Percentiles rank a stretch among this genome's conserved stretches.
phyloP scores from a whole-genome alignment of 2,797 vertebrate genomes.

The Ibycter americanus region DNA sequence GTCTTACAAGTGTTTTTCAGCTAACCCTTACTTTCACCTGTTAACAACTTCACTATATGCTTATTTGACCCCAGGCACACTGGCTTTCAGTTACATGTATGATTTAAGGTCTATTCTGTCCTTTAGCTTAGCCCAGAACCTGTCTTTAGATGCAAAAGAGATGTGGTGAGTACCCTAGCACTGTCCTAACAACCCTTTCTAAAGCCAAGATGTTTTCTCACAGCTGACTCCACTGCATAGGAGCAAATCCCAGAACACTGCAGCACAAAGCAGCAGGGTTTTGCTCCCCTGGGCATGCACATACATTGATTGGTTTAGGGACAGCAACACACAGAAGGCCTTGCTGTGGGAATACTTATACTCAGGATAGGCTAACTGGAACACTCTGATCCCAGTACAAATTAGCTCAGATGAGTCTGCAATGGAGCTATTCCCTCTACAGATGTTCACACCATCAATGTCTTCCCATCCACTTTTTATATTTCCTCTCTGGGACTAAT shows the following conservation, averaged over 20 bases:
- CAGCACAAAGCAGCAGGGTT: neutral
- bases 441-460: neutral
- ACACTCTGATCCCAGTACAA: neutral
- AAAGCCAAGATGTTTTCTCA: neutral
- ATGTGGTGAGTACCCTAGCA: neutral
- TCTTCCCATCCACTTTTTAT: neutral
- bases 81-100: neutral
- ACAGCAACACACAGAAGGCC: neutral
- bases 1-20: neutral
- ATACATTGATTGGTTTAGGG: neutral
- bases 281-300: neutral
- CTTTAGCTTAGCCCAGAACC: neutral
- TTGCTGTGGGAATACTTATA: constrained; percentile 2
- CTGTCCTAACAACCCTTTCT: neutral
- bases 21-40: neutral
- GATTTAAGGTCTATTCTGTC: neutral
- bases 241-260: neutral
- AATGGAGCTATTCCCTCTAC: neutral
- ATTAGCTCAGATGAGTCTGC: constrained; percentile 9
- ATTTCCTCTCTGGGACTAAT: neutral
- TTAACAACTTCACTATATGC: neutral
- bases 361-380: neutral
- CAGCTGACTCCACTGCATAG: neutral
- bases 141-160: neutral
- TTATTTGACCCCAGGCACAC: neutral